phyloP scores from a whole-genome alignment of 2,888 invertebrate genomes.

The Gastrophysa polygoni region DNA sequence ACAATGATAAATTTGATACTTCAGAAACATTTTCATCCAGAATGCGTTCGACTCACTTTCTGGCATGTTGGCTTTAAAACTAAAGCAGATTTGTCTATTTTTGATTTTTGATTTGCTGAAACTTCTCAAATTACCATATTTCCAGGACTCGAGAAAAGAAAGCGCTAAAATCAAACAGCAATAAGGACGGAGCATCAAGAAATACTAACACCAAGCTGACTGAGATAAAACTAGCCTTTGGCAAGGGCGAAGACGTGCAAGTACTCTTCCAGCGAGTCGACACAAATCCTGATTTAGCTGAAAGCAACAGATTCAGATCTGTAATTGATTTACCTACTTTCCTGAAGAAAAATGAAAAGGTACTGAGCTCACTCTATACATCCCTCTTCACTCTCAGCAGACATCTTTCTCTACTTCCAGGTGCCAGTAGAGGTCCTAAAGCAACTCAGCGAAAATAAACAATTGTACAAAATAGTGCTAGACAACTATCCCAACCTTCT shows the following conservation, averaged over 20 bases:
- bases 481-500: conserved; percentile 76
- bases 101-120: too few species aligned
- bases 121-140: too few species aligned
- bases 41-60: too few species aligned
- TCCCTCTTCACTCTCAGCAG: too few species aligned
- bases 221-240: conserved; percentile 67
- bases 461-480: conserved; percentile 71
- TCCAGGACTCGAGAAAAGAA: conserved; percentile 17
- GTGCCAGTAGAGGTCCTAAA: conserved; percentile 71
- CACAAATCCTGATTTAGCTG: conserved; percentile 60
- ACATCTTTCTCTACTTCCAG: conserved; percentile 57
- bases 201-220: conserved; percentile 61
- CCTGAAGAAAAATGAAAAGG: conserved; percentile 71
- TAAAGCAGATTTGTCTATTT: too few species aligned
- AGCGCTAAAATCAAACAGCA: conserved; percentile 21
- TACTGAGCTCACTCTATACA: too few species aligned
- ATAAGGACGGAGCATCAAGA: conserved; percentile 19
- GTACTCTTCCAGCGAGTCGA: conserved; percentile 67
- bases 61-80: too few species aligned
- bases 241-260: conserved; percentile 70
- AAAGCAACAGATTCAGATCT: conserved; percentile 67
- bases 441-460: conserved; percentile 67
- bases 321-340: conserved; percentile 78
- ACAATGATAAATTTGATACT: too few species aligned
- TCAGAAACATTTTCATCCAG: too few species aligned